phyloP scores from a whole-genome alignment of 2,888 invertebrate genomes.

The Agrotis clavis region DNA sequence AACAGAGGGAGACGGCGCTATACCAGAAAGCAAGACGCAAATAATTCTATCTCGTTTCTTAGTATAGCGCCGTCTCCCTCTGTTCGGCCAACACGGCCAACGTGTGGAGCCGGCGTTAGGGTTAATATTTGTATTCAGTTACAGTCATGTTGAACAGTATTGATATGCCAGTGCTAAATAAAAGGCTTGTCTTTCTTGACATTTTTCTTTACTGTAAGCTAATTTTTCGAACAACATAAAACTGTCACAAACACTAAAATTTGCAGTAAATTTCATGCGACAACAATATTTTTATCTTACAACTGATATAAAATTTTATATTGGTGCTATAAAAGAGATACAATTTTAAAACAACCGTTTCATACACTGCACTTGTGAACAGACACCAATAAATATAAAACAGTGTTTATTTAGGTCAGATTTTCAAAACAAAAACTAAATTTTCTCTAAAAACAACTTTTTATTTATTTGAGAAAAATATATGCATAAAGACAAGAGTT shows the following conservation, averaged over 20 bases:
- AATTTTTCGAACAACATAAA: background rate
- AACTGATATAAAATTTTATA: constrained; percentile 10
- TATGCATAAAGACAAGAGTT: too few species aligned
- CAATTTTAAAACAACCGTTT: constrained; percentile 7
- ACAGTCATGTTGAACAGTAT: too few species aligned
- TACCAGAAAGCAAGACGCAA: too few species aligned
- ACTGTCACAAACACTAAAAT: background rate
- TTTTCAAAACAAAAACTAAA: background rate
- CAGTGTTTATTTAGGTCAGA: background rate
- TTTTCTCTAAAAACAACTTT: too few species aligned
- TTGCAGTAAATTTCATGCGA: background rate
- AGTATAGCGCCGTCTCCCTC: too few species aligned
- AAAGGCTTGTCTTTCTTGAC: background rate
- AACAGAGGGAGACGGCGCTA: too few species aligned
- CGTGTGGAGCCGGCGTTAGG: too few species aligned
- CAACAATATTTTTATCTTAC: constrained; percentile 32
- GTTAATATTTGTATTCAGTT: too few species aligned
- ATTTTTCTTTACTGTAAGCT: background rate
- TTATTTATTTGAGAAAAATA: too few species aligned
- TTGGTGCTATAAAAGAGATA: constrained; percentile 10
- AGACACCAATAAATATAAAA: background rate
- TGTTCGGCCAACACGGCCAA: too few species aligned
- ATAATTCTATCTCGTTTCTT: too few species aligned
- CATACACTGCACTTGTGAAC: background rate
- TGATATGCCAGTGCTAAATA: background rate